These are phyloP conservation scores for Coptodon bakossiorum DNA, from an alignment of 2,113 vertebrate species.

Conservation along the genomic window DNA sequence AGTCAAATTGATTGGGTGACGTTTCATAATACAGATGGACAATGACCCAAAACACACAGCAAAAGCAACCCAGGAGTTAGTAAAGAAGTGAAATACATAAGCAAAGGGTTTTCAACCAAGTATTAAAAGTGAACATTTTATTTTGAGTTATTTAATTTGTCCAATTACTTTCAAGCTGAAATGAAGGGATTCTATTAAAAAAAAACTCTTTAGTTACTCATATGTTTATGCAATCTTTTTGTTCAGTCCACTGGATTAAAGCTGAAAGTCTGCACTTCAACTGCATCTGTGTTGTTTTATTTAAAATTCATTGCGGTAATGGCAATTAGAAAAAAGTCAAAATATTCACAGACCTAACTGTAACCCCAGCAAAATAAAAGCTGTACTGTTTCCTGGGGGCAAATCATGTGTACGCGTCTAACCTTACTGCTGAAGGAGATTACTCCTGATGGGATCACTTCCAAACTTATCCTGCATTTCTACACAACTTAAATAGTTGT, in stretches of 20 bases:
- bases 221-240: not conserved
- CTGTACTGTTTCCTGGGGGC: not conserved
- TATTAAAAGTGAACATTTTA: not conserved
- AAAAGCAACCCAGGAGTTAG: not conserved
- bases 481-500: not conserved
- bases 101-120: not conserved
- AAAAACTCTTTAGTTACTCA: not conserved
- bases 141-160: not conserved
- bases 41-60: not conserved
- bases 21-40: not conserved
- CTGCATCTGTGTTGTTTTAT: not conserved
- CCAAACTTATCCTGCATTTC: not conserved
- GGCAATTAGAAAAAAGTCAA: not conserved
- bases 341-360: not conserved
- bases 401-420: not conserved
- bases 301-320: not conserved
- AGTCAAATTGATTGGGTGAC: not conserved
- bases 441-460: not conserved
- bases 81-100: not conserved
- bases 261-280: not conserved
- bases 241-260: not conserved
- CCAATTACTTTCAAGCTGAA: not conserved
- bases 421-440: not conserved
- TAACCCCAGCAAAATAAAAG: not conserved
- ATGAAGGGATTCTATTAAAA: not conserved